phyloP scores from a whole-genome alignment of 2,797 vertebrate genomes.

The Cryptoblepharus egeriae region DNA sequence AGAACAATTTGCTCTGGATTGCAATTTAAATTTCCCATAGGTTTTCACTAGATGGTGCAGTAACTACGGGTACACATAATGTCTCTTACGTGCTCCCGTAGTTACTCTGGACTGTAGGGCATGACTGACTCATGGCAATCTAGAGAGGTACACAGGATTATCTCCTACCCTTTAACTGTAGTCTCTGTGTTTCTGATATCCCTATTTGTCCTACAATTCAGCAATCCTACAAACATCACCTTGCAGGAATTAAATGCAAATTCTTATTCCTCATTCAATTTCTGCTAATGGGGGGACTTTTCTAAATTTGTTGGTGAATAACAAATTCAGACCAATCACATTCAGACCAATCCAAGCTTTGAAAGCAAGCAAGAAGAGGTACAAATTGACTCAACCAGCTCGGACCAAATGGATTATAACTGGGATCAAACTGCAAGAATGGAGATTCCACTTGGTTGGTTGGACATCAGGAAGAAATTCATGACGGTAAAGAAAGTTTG shows the following conservation, averaged over 20 bases:
- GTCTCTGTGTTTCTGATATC: not conserved
- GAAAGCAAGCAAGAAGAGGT: not conserved
- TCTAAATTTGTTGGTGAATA: not conserved
- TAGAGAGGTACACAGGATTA: not conserved
- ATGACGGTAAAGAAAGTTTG: too few species aligned
- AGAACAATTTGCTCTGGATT: too few species aligned
- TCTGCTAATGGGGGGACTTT: not conserved
- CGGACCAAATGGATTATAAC: too few species aligned
- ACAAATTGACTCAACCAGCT: not conserved
- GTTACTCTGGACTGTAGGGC: too few species aligned
- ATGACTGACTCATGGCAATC: not conserved
- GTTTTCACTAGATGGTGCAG: too few species aligned
- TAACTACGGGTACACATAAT: too few species aligned
- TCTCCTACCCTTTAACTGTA: not conserved
- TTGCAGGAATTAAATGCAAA: not conserved
- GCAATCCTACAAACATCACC: not conserved
- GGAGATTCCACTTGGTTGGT: too few species aligned
- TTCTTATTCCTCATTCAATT: not conserved
- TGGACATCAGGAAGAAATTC: too few species aligned
- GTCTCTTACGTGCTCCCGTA: too few species aligned
- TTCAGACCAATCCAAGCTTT: not conserved
- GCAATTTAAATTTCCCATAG: too few species aligned
- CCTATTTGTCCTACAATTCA: not conserved
- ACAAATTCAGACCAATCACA: not conserved
- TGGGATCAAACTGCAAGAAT: too few species aligned